A percentile compares a stretch with the other conserved stretches of the same genome.
These are phyloP conservation scores for Drosophila helvetica DNA, from an alignment of 2,888 invertebrate genomes.

Conservation along the genomic window DNA sequence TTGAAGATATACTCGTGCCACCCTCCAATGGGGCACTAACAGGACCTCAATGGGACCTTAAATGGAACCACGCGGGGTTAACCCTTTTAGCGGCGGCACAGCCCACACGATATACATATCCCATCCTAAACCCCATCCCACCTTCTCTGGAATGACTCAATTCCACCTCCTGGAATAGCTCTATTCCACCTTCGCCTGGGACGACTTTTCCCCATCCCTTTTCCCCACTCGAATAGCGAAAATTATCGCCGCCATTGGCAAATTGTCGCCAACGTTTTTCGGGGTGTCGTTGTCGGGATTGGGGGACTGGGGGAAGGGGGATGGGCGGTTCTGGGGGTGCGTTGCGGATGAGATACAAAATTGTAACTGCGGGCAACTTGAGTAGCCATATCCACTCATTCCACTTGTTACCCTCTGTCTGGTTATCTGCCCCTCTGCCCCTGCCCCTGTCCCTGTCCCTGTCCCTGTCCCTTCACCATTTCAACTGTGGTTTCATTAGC, in stretches of 20 bases:
- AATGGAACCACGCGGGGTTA: conserved; percentile 1
- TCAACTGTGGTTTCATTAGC: conserved; percentile 78
- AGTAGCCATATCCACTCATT: conserved; percentile 72
- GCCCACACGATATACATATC: conserved; percentile 7
- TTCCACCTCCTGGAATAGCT: neutral
- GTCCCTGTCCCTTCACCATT: conserved; percentile 21
- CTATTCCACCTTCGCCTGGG: conserved; percentile 9
- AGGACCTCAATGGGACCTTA: no score
- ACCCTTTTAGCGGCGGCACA: conserved; percentile 25
- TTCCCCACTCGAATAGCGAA: conserved; percentile 6
- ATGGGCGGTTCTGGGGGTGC: conserved; percentile 43
- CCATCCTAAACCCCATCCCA: neutral
- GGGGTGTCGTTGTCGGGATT: neutral
- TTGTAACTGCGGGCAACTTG: conserved; percentile 63
- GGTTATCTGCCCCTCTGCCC: conserved; percentile 13
- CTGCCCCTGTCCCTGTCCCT: conserved; percentile 6
- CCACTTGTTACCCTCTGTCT: conserved; percentile 53
- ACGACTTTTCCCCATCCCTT: conserved; percentile 26
- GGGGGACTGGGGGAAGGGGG: neutral
- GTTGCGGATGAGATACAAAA: conserved; percentile 28
- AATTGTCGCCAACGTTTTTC: conserved; percentile 73
- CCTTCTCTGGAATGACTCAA: conserved; percentile 8
- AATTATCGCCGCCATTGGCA: conserved; percentile 77
- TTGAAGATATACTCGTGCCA: neutral
- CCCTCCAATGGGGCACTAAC: neutral